Evolutionary conservation across 2,797 vertebrate species (phyloP).

Genomic region (Chloroceryle inda): DNA sequence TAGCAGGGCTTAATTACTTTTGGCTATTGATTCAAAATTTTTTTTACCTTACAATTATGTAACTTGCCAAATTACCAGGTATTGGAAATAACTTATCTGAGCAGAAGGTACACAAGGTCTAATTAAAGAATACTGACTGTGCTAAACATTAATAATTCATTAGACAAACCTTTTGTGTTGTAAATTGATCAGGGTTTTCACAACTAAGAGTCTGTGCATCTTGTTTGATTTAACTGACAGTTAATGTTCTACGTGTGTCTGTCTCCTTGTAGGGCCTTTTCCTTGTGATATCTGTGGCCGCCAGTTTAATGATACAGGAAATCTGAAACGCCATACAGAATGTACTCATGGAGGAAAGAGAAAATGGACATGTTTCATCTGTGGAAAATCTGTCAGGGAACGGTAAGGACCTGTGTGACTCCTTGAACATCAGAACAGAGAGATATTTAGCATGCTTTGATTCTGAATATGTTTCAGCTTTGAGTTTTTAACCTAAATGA

Average conservation of each 20-base stretch:
- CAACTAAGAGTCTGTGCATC: background rate
- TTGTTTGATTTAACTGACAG: background rate
- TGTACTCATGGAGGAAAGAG: slow-evolving; percentile 98
- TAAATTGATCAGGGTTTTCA: background rate
- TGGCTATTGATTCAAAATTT: background rate
- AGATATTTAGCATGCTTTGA: background rate
- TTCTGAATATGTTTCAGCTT: background rate
- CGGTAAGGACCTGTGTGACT: slow-evolving; percentile 79
- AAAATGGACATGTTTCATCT: slow-evolving; percentile 97
- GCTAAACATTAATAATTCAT: background rate
- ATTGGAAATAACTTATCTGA: background rate
- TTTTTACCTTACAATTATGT: background rate
- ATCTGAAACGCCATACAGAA: slow-evolving; percentile 95
- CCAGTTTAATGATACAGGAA: slow-evolving; percentile 97
- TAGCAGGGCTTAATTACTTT: background rate
- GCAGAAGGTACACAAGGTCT: background rate
- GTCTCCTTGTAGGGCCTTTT: slow-evolving; percentile 88
- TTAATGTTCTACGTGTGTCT: background rate
- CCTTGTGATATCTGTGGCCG: slow-evolving; percentile 98
- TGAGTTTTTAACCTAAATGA: background rate
- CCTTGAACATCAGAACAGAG: background rate
- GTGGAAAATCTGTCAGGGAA: slow-evolving; percentile 97
- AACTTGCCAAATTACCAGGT: background rate
- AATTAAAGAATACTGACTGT: background rate
- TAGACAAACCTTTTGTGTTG: background rate